These are phyloP conservation scores for Steromphala cineraria DNA, from an alignment of 2,888 invertebrate genomes.

Conservation along the genomic window DNA sequence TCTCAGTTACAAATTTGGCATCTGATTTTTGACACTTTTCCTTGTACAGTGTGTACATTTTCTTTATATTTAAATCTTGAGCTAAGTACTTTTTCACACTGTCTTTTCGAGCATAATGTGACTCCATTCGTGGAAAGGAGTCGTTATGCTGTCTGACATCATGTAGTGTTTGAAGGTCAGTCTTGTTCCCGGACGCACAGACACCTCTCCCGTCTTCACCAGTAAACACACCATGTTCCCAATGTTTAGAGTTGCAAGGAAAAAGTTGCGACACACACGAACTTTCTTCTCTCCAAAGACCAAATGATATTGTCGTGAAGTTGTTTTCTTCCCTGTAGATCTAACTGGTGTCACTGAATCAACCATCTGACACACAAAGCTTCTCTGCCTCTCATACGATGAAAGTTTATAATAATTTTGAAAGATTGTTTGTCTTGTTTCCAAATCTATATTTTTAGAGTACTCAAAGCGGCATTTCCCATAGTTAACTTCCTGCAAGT, in stretches of 20 bases:
- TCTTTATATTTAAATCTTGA: constrained; percentile 26
- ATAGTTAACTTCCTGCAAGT: constrained; percentile 17
- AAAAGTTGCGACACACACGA: constrained; percentile 33
- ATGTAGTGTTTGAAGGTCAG: neutral
- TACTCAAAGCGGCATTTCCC: constrained; percentile 27
- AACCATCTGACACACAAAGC: constrained; percentile 29
- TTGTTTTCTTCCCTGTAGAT: constrained; percentile 15
- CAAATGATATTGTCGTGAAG: constrained; percentile 10
- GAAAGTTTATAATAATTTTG: constrained; percentile 25
- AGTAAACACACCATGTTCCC: constrained; percentile 22
- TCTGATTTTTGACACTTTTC: constrained; percentile 9
- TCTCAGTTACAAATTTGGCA: constrained; percentile 7
- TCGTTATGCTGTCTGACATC: constrained; percentile 33
- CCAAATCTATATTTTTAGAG: constrained; percentile 18
- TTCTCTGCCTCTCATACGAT: constrained; percentile 31
- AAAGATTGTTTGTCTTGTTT: constrained; percentile 23
- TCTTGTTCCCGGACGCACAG: constrained; percentile 27
- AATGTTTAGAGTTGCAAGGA: constrained; percentile 31
- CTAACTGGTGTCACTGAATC: constrained; percentile 25
- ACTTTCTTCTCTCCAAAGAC: constrained; percentile 6
- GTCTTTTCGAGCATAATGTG: constrained; percentile 35
- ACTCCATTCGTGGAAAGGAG: constrained; percentile 36
- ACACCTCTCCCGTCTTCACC: constrained; percentile 9
- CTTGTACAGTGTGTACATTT: constrained; percentile 31
- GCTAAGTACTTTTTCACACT: constrained; percentile 28